Evolutionary conservation across 2,113 vertebrate species (phyloP), one percentile per base, ranked within the genome.

Genomic region (Noctilio leporinus): DNA sequence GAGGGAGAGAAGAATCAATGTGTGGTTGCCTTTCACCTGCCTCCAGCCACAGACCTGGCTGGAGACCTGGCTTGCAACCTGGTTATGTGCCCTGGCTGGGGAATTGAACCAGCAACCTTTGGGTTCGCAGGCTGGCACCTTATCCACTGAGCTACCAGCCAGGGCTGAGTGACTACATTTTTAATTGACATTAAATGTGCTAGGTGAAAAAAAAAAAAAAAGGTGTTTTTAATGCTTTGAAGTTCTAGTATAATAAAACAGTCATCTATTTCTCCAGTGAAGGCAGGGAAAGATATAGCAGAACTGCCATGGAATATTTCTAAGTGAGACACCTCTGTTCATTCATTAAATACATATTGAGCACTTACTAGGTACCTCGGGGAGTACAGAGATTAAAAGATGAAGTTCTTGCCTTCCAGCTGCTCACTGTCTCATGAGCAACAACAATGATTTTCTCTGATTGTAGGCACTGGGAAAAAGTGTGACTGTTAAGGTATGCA

Each of bases 151-250:
- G n/a, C n/a, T n/a, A n/a, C n/a, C n/a, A n/a, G n/a, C n/a, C n/a
- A n/a, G n/a, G n/a, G n/a, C n/a, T n/a, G n/a, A n/a, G 4, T 89
- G 7, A 69, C 80, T 75, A 38, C 53, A 62, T 96, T 95, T 90
- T 93, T 73, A 92, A 67, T 45, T 65, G 10, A 57, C 53, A 91
- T 47, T 65, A 76, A 89, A 62, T 84, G 90, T 35, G 1, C 30
- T 75, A 76, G 20, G 3, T 75, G 86, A 75, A 87, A 40, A 81
- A 94, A 88, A 43, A 72, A 86, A 40, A 81, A 94, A 88, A 43
- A 72, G 81, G 26, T 73, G 3, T 43, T 69, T 75, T 76, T 95
- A 62, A 28, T 80, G 67, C 12, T 91, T 94, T 10, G 7, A 26
- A 43, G 7, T 89, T 51, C 49, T 59, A 47, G 16, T 8, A 45